These are phyloP conservation scores for Excalfactoria chinensis DNA, from an alignment of 2,113 vertebrate species.

Conservation along the genomic window DNA sequence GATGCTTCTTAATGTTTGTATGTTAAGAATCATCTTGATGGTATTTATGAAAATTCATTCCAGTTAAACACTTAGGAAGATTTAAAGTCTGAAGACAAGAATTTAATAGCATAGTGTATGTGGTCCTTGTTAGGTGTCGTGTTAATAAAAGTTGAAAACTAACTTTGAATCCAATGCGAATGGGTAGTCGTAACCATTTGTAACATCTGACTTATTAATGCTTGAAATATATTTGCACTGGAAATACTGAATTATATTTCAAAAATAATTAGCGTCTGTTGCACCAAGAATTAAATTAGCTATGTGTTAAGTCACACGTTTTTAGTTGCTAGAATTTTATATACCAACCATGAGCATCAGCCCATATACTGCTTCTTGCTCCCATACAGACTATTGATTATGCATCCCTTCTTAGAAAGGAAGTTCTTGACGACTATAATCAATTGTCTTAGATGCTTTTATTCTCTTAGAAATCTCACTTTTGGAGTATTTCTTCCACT, in stretches of 20 bases:
- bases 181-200: not conserved
- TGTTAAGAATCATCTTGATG: conserved; percentile 40
- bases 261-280: not conserved
- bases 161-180: not conserved
- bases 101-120: not conserved
- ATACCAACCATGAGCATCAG: not conserved
- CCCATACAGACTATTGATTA: not conserved
- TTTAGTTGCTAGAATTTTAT: not conserved
- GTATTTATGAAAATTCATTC: not conserved
- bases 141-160: not conserved
- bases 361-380: not conserved
- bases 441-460: no score
- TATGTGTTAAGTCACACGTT: not conserved
- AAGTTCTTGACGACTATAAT: not conserved
- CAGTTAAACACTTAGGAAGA: not conserved
- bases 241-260: not conserved
- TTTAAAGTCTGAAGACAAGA: not conserved
- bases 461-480: not conserved
- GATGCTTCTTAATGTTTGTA: not conserved
- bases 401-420: not conserved
- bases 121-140: not conserved
- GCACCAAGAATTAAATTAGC: not conserved
- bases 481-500: not conserved
- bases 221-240: not conserved
- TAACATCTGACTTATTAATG: not conserved